phyloP scores from a whole-genome alignment of 1,140 invertebrate genomes.

The Drosophila arawakana region DNA sequence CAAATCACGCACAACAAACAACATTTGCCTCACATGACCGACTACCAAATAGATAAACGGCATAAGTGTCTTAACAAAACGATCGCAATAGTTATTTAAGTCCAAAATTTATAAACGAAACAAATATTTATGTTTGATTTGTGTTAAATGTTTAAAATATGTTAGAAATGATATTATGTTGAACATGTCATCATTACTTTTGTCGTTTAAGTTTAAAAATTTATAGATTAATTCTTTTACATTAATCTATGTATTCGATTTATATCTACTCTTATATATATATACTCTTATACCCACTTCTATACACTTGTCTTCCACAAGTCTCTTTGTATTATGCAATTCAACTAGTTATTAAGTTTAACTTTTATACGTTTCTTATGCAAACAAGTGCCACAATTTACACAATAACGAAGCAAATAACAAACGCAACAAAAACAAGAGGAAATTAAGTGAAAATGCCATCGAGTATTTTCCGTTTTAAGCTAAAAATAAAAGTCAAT shows the following conservation, averaged over 20 bases:
- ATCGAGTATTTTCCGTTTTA: slow-evolving; percentile 40
- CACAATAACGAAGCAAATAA: not conserved
- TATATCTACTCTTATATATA: slow-evolving; percentile 7
- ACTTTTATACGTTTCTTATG: slow-evolving; percentile 59
- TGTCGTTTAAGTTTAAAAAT: slow-evolving; percentile 41
- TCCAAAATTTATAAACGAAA: slow-evolving; percentile 7
- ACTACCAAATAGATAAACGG: slow-evolving; percentile 63
- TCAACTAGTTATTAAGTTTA: slow-evolving; percentile 34
- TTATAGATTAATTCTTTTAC: slow-evolving; percentile 2
- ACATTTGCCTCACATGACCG: slow-evolving; percentile 64
- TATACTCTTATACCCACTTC: slow-evolving; percentile 25
- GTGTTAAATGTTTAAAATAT: slow-evolving; percentile 65
- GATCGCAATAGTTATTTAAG: slow-evolving; percentile 51
- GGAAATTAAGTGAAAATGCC: slow-evolving; percentile 1
- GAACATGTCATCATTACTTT: slow-evolving; percentile 70
- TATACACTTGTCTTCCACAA: slow-evolving; percentile 75
- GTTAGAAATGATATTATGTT: slow-evolving; percentile 78
- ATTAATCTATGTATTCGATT: slow-evolving; percentile 16
- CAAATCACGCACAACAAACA: slow-evolving; percentile 25
- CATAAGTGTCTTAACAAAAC: slow-evolving; percentile 69
- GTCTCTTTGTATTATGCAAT: slow-evolving; percentile 41
- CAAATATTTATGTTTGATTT: slow-evolving; percentile 31
- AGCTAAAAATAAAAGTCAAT: slow-evolving; percentile 63
- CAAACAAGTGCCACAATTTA: slow-evolving; percentile 75
- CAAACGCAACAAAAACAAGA: slow-evolving; percentile 37